Conservation (phyloP, 2,797 vertebrate genomes). For the Amblyraja radiata region DNA sequence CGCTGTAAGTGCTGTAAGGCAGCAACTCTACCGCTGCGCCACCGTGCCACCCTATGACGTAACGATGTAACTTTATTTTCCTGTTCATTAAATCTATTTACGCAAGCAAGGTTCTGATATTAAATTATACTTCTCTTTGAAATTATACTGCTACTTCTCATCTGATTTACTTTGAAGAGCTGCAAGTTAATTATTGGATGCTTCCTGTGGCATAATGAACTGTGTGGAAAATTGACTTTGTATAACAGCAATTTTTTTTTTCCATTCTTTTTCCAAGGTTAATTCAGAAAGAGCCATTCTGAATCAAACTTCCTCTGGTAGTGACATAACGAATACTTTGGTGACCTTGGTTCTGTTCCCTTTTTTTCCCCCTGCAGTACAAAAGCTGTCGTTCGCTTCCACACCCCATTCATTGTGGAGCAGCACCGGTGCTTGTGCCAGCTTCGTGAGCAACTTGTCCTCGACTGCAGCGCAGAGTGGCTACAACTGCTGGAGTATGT, state of each 20-base stretch:
- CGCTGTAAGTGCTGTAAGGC: no score
- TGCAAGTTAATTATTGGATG: not conserved
- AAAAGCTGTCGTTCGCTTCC: conserved; percentile 83
- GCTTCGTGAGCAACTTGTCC: conserved; percentile 81
- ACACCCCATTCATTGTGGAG: conserved; percentile 77
- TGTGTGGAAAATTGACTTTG: not conserved
- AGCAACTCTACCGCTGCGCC: no score
- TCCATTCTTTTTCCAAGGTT: conserved; percentile 19
- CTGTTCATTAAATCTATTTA: not conserved
- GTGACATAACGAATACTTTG: conserved; percentile 48
- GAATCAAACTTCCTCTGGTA: not conserved
- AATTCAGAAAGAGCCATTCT: not conserved
- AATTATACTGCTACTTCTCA: no score
- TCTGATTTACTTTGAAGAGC: not conserved
- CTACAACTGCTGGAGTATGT: conserved; percentile 76
- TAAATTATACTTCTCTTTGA: not conserved
- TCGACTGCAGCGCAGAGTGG: conserved; percentile 80
- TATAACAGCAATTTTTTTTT: conserved; percentile 16
- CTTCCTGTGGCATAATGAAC: not conserved
- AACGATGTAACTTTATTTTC: not conserved
- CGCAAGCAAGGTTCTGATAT: not conserved
- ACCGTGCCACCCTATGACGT: no score
- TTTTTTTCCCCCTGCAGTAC: conserved; percentile 61
- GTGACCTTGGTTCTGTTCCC: conserved; percentile 52
- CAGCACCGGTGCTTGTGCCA: conserved; percentile 71